phyloP scores from a whole-genome alignment of 1,140 invertebrate species.

The Bradysia coprophila region DNA sequence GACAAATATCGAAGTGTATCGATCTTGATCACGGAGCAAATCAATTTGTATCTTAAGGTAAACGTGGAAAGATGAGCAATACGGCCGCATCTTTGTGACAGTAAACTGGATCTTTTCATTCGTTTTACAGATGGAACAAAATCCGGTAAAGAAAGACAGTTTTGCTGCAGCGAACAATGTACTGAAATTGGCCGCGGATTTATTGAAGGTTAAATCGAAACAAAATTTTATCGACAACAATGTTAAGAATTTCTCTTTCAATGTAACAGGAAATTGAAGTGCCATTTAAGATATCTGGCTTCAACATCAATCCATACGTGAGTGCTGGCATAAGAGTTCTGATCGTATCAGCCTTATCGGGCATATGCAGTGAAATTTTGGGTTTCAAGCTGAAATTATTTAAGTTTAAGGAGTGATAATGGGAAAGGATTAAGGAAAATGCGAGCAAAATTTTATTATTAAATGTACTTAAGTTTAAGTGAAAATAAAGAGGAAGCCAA shows the following conservation, averaged over 20 bases:
- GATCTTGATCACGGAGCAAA: constrained; percentile 74
- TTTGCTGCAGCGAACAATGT: constrained; percentile 91
- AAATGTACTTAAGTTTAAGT: too few species aligned
- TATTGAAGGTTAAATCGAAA: constrained; percentile 93
- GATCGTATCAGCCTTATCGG: constrained; percentile 83
- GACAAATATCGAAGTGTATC: constrained; percentile 79
- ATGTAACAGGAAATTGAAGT: constrained; percentile 76
- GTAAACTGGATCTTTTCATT: too few species aligned
- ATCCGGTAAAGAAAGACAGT: constrained; percentile 92
- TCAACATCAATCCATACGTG: constrained; percentile 87
- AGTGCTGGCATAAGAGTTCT: constrained; percentile 93
- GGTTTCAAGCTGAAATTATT: constrained; percentile 94
- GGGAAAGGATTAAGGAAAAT: too few species aligned
- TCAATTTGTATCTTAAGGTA: constrained; percentile 29
- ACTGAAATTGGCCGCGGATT: constrained; percentile 81
- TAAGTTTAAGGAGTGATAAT: constrained; percentile 96
- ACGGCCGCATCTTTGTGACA: constrained; percentile 54
- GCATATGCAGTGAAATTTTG: constrained; percentile 83
- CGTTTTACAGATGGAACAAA: constrained; percentile 95
- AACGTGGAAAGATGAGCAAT: background rate
- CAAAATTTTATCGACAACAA: constrained; percentile 10
- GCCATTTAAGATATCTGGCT: constrained; percentile 90
- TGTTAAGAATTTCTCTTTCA: background rate
- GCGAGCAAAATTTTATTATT: too few species aligned
- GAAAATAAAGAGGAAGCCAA: too few species aligned